Evolutionary conservation across 2,113 vertebrate species (phyloP).

Genomic region (Percopsis transmontana): DNA sequence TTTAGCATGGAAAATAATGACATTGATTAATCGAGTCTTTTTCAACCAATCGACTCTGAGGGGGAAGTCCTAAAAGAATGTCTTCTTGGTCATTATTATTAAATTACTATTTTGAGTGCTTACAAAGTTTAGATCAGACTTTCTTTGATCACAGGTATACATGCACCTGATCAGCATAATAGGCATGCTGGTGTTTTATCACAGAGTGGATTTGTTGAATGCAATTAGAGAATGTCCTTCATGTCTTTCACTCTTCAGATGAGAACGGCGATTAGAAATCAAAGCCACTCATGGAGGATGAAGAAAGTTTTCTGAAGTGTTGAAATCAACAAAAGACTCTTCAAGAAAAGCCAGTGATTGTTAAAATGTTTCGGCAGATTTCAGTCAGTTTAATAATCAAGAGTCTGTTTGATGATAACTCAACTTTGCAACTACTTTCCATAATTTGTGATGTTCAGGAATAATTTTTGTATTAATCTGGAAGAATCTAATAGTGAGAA

Average conservation of each 20-base stretch:
- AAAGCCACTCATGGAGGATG: slow-evolving; percentile 37
- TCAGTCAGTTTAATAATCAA: slow-evolving; percentile 42
- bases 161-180: slow-evolving; percentile 42
- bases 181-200: slow-evolving; percentile 60
- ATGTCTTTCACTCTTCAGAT: slow-evolving; percentile 56
- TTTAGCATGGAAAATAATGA: too few species aligned
- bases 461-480: too few species aligned
- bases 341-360: slow-evolving; percentile 44
- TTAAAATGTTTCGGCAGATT: slow-evolving; percentile 40
- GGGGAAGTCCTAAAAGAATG: too few species aligned
- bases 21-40: too few species aligned
- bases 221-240: slow-evolving; percentile 57
- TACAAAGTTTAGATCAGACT: too few species aligned
- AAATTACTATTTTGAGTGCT: too few species aligned
- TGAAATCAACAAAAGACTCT: slow-evolving; percentile 38
- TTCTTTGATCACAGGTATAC: too few species aligned
- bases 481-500: too few species aligned
- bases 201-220: slow-evolving; percentile 63
- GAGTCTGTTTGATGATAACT: background rate
- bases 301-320: slow-evolving; percentile 44
- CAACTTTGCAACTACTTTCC: too few species aligned
- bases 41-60: too few species aligned
- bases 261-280: slow-evolving; percentile 67
- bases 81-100: too few species aligned
- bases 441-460: too few species aligned